Evolutionary conservation across 2,888 invertebrate species (phyloP), one percentile per base, ranked within the genome.

Genomic region (Drosophila prostipennis): DNA sequence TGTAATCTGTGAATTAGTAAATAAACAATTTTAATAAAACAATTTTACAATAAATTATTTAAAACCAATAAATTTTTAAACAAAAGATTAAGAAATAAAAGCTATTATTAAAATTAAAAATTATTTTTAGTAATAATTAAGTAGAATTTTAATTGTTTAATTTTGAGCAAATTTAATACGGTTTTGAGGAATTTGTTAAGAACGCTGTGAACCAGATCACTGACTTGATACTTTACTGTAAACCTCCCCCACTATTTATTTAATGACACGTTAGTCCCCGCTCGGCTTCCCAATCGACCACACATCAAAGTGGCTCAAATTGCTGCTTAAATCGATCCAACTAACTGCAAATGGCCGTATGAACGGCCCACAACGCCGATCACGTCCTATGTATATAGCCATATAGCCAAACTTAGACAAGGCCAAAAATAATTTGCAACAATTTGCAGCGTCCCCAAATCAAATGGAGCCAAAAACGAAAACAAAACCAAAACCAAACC

Each of bases 341-440:
- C 65, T 46, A 64, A 48, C 40, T 53, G 63, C 48, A 63, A 65
- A 64, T 72, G 73, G 63, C 53, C 32, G 59, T 48, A 40, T 26
- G 40, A 49, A 54, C 43, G 64, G 54, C 64, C 59, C 40, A 58
- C 48, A 26, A 40, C 32, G 48, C 69, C 51, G 58, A 55, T 34
- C 61, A 72, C 67, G 53, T 53, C 48, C 57, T 34, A 72, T 58
- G 54, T 65, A 74, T 58, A 68, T 65, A 74, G 56, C 72, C 37
- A 49, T 49, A 60, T 58, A 73, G 55, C 74, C 79, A 84, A 89
- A 89, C 77, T 73, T 79, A 87, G 87, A 89, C 84, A 84, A 84
- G 89, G 84, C 89, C 84, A 84, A 87, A 88, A 89, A 84, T 84
- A 84, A 84, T 84, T 89, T 87, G 85, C 74, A 48, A 79, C 89